Base-by-base conservation (phyloP, 2,797 vertebrate genomes). In the Propithecus deckenii region DNA sequence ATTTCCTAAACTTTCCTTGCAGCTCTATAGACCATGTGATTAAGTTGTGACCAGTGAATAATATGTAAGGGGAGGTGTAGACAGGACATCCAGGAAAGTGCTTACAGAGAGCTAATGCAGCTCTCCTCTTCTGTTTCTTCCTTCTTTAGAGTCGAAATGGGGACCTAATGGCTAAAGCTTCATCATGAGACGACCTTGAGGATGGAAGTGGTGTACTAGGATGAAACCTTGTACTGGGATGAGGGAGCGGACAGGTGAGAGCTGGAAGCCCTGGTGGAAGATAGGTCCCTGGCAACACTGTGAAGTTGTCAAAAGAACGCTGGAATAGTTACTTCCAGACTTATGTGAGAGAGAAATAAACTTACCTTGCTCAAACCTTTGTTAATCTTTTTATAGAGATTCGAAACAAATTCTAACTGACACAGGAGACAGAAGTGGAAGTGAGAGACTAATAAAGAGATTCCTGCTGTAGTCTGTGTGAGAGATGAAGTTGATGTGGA, bases 1-100 rank as follows among this genome's bases (percentile, higher is more conserved):
- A 76, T 89, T 97, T 94, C 67, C 72, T 76, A 88, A 90, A 76
- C 52, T 89, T 85, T 46, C n/a, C 67, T 52, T 93, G 55, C 11
- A 61, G 41, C 38, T 91, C 35, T 9, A 52, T 46, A 20, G 43
- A 85, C n/a, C 48, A 22, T 43, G 18, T 79, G 86, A 84, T 57
- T 78, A 75, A 52, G 11, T 28, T 86, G 38, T n/a, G 20, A 10
- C 55, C 38, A 91, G 41, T 81, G 46, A 90, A 81, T 86, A 88
- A 94, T 74, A 63, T 3, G 10, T 41, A 91, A 72, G 59, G 22
- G 22, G 65, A 85, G 63, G 28, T 18, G 17, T 43, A 20, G 55
- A 46, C n/a, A 78, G 14, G 48, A 72, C 35, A 72, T 65, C 20
- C 11, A 72, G 46, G 22, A 71, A 92, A 63, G 46, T 67, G 10